phyloP scores from a whole-genome alignment of 1,140 invertebrate genomes.

The Mya arenaria region DNA sequence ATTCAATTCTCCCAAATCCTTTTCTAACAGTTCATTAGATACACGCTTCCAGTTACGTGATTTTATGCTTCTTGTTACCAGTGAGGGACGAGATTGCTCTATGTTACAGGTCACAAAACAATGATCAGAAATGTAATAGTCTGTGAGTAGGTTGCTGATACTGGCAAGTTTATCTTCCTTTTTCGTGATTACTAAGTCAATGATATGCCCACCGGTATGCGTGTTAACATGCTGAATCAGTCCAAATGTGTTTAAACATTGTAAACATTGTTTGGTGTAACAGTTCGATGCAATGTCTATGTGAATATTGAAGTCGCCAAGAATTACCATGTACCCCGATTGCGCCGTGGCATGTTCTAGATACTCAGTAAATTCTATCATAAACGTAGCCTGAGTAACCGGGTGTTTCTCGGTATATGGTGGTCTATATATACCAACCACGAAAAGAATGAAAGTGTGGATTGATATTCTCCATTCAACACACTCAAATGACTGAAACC shows the following conservation, averaged over 20 bases:
- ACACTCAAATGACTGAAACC: no score
- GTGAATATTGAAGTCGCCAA: constrained; percentile 21
- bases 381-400: constrained; percentile 8
- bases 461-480: no score
- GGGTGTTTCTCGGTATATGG: constrained; percentile 5
- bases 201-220: background rate
- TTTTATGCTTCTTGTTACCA: background rate
- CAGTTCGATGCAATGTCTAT: constrained; percentile 20
- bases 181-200: background rate
- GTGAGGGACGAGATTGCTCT: background rate
- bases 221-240: background rate
- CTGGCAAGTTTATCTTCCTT: background rate
- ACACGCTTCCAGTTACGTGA: background rate
- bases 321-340: background rate
- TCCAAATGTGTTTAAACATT: constrained; percentile 29
- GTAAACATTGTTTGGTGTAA: constrained; percentile 1
- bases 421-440: constrained; percentile 19
- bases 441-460: background rate
- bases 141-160: background rate
- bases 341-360: background rate
- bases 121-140: background rate
- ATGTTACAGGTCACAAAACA: background rate
- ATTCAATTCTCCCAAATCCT: background rate
- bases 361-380: constrained; percentile 17
- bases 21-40: background rate